These are phyloP conservation scores for Melipona quadrifasciata DNA, from an alignment of 1,140 invertebrate species.

Conservation along the genomic window DNA sequence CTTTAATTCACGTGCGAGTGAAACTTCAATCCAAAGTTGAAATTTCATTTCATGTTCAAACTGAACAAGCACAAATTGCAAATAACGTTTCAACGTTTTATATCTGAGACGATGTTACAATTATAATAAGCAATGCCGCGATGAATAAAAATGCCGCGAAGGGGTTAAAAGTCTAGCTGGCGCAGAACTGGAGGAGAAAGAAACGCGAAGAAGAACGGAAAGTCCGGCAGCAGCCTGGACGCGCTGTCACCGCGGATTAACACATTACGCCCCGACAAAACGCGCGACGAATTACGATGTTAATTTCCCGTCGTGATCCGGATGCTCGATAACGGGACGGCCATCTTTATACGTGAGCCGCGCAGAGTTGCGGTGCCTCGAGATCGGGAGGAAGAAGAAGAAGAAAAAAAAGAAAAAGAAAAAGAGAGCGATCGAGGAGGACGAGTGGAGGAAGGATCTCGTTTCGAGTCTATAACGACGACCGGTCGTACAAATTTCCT, in stretches of 20 bases:
- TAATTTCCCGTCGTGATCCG: constrained; percentile 49
- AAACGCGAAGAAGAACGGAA: not conserved
- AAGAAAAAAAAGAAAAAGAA: constrained; percentile 12
- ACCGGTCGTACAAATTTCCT: constrained; percentile 66
- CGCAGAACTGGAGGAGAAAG: not conserved
- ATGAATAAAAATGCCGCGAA: no score
- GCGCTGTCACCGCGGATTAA: constrained; percentile 27
- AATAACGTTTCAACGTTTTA: no score
- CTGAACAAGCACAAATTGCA: no score
- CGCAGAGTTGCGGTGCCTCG: not conserved
- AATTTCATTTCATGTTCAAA: no score
- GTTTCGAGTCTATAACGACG: constrained; percentile 64
- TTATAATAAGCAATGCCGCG: no score
- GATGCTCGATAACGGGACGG: constrained; percentile 51
- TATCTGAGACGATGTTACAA: no score
- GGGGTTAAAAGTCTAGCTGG: no score
- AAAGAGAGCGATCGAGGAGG: constrained; percentile 18
- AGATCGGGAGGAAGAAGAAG: constrained; percentile 12
- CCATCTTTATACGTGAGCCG: constrained; percentile 53
- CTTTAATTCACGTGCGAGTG: no score
- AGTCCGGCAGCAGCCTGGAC: not conserved
- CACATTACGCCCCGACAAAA: constrained; percentile 49
- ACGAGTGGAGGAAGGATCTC: constrained; percentile 56
- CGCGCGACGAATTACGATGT: constrained; percentile 51
- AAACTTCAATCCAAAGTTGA: no score